Percentiles rank a stretch among this genome's conserved stretches.
phyloP scores from a whole-genome alignment of 2,888 invertebrate genomes.

The Orchesella flavescens region DNA sequence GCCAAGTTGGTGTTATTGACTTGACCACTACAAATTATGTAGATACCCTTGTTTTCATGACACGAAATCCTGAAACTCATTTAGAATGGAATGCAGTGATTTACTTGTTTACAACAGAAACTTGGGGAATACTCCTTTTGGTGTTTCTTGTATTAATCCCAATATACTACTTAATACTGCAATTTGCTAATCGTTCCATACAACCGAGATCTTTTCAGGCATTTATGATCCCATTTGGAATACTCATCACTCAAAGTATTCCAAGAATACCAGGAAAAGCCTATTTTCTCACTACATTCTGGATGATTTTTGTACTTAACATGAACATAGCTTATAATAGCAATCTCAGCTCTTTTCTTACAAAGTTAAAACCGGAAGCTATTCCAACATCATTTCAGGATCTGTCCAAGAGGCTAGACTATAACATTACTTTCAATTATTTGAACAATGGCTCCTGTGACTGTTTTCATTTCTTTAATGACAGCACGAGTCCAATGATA shows the following conservation, averaged over 20 bases:
- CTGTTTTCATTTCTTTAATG: constrained; percentile 62
- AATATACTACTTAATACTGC: constrained; percentile 35
- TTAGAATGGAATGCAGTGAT: constrained; percentile 62
- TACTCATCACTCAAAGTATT: constrained; percentile 47
- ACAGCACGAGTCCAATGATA: constrained; percentile 50
- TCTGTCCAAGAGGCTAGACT: constrained; percentile 42
- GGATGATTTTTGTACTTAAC: constrained; percentile 60
- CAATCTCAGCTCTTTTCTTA: constrained; percentile 61
- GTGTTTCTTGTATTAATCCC: constrained; percentile 42
- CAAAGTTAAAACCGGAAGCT: constrained; percentile 35
- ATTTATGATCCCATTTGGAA: constrained; percentile 54
- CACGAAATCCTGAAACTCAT: constrained; percentile 40
- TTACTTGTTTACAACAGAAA: constrained; percentile 40
- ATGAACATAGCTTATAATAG: constrained; percentile 61
- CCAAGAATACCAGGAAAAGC: constrained; percentile 44
- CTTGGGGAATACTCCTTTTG: constrained; percentile 43
- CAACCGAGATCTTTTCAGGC: constrained; percentile 22
- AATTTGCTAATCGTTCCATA: not conserved
- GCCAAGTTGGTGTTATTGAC: constrained; percentile 65
- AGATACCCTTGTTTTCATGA: constrained; percentile 61
- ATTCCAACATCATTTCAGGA: constrained; percentile 56
- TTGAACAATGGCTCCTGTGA: constrained; percentile 61
- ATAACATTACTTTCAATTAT: constrained; percentile 65
- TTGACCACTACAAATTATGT: constrained; percentile 60
- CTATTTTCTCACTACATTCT: constrained; percentile 54